Evolutionary conservation across 1,140 invertebrate genomes (phyloP), one percentile per base, ranked within the genome.

Genomic region (Pentalonia nigronervosa): DNA sequence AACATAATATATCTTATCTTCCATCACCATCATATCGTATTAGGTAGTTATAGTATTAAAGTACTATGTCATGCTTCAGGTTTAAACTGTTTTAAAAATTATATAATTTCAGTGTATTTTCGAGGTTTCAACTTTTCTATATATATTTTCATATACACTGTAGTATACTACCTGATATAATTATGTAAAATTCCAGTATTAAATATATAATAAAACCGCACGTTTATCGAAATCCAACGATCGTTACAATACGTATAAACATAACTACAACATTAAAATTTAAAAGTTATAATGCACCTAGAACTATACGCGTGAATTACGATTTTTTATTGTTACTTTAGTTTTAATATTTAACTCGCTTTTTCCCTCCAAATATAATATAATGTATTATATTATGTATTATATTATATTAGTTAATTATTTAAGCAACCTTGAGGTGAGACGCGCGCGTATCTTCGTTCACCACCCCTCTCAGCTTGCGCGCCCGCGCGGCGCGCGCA

Each of bases 381-480:
- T 76, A 67, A n/a, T 76, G n/a, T 76, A 76, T 30, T 67, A 84
- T 90, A 84, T 91, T 87, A 53, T n/a, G n/a, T n/a, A n/a, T n/a
- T n/a, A 76, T 76, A 76, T 30, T 67, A 84, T 90, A 84, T 91
- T 87, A 53, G 91, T 90, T 94, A 94, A 90, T 91, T 76, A 83
- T 83, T 67, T 36, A 56, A 67, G 53, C 36, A 94, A 86, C 86
- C 81, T 88, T 94, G 87, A 86, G 88, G 88, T 47, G 53, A 84
- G 60, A 91, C 50, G 53, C 41, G 47, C 86, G 45, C 81, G 90
- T 91, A 94, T 93, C 93, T 94, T 94, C 94, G 93, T 91, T 94
- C 86, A 92, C 84, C 84, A 93, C 84, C 84, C 90, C 41, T 60
- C 93, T 67, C 76, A 90, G 60, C 48, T 76, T 21, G 89, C 53